Base-by-base conservation (phyloP, 2,113 vertebrate species). In the Aleadryas rufinucha region DNA sequence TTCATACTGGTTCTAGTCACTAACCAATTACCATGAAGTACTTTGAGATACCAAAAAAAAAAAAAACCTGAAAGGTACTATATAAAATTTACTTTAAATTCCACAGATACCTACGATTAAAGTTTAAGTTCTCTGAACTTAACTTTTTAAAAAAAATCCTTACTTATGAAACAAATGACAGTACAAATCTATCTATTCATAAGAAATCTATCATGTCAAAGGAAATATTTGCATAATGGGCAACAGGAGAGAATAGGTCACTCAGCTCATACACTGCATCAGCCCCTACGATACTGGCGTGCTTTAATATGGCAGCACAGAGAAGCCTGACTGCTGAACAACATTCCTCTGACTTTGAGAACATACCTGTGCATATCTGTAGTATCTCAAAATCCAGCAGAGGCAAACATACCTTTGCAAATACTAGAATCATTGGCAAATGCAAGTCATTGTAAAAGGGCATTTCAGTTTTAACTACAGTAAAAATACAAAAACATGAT, bases 81-180 rank as follows among this genome's bases (percentile, higher is more conserved):
- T 14, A 79, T 45, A 86, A 96, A 97, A 85, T 95, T 82, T 70
- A 91, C 66, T 92, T 84, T 71, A 78, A 94, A 89, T 91, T 96
- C 63, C 61, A 93, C 20, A 86, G 65, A 89, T 33, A 41, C 33
- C 8, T 45, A 82, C 30, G 42, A 72, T 47, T 70, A 45, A 92
- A 57, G 23, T 54, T 94, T 76, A 93, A 82, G 47, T 50, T 42
- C 44, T 44, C 35, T 45, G 57, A 79, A 82, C 30, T 75, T 94
- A 37, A 75, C 16, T 77, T 82, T 80, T 93, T 3, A 6, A 16
- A 21, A 85, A 89, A 64, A 33, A 53, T 19, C 90, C 90, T 93
- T 79, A 89, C 22, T 50, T 87, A 66, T 89, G 47, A 90, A 96
- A 84, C 24, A 10, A 96, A 90, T 72, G 44, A 69, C 53, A 52